These are phyloP conservation scores for Zophobas atratus DNA, from an alignment of 1,140 invertebrate genomes.

Conservation along the genomic window DNA sequence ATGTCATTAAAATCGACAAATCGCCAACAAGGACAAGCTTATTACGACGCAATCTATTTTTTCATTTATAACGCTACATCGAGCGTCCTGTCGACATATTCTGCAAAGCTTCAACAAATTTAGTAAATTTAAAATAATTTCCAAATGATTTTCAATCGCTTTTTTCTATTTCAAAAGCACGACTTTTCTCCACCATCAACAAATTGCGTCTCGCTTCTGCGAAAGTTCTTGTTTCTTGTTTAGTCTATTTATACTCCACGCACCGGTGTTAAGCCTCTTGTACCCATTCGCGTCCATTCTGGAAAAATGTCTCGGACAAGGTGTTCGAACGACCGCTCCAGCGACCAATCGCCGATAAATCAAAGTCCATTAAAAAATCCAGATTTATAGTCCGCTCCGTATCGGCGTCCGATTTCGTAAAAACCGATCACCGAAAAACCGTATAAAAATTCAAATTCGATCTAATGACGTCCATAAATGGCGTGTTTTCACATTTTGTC, in stretches of 20 bases:
- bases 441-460: constrained; percentile 11
- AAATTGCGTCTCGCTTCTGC: too few species aligned
- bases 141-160: too few species aligned
- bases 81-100: too few species aligned
- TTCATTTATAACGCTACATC: neutral
- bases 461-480: neutral
- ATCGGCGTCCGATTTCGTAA: constrained; percentile 12
- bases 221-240: neutral
- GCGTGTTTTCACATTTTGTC: neutral
- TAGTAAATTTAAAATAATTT: too few species aligned
- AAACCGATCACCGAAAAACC: constrained; percentile 10
- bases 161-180: too few species aligned
- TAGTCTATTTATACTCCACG: constrained; percentile 11
- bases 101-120: too few species aligned
- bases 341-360: constrained; percentile 13
- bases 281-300: neutral
- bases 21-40: constrained; percentile 11
- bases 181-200: too few species aligned
- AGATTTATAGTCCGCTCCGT: neutral
- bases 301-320: constrained; percentile 3
- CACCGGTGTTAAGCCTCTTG: constrained; percentile 5
- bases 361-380: constrained; percentile 22
- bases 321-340: constrained; percentile 32
- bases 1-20: constrained; percentile 4
- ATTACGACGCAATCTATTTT: neutral